phyloP scores from a whole-genome alignment of 2,113 vertebrate species.

The Aplodontia rufa region DNA sequence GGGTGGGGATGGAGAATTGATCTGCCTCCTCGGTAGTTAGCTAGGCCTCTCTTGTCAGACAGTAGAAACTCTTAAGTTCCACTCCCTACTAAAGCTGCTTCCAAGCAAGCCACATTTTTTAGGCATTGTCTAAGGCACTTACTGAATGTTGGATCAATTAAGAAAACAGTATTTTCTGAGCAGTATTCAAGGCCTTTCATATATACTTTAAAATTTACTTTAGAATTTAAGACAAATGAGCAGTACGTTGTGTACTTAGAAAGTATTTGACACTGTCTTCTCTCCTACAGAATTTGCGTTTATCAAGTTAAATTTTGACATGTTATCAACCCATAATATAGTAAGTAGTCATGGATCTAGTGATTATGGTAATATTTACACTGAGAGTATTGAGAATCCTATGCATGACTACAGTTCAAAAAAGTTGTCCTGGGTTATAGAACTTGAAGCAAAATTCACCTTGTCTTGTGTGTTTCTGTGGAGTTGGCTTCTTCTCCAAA shows the following conservation, averaged over 20 bases:
- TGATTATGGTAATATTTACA: background rate
- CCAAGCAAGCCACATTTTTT: background rate
- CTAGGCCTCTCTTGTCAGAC: background rate
- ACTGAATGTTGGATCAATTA: background rate
- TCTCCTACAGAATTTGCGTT: slow-evolving; percentile 11
- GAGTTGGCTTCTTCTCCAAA: slow-evolving; percentile 10
- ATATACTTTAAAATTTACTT: background rate
- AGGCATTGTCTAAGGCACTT: background rate
- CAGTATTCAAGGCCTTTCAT: background rate
- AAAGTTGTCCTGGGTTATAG: background rate
- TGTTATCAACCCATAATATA: background rate
- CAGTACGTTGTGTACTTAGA: background rate
- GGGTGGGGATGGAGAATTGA: background rate
- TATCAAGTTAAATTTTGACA: slow-evolving; percentile 12
- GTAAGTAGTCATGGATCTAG: background rate
- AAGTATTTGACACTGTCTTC: background rate
- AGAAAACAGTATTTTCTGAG: slow-evolving; percentile 22
- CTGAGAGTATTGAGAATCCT: background rate
- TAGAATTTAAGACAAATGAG: background rate
- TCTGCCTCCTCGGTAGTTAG: background rate
- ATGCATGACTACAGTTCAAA: background rate
- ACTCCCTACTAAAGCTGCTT: background rate
- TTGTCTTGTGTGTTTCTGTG: slow-evolving; percentile 1
- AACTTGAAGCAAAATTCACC: background rate
- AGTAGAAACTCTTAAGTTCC: background rate